Evolutionary conservation across 2,888 invertebrate species (phyloP), one percentile per base, ranked within the genome.

Genomic region (Cephus pygmeus): DNA sequence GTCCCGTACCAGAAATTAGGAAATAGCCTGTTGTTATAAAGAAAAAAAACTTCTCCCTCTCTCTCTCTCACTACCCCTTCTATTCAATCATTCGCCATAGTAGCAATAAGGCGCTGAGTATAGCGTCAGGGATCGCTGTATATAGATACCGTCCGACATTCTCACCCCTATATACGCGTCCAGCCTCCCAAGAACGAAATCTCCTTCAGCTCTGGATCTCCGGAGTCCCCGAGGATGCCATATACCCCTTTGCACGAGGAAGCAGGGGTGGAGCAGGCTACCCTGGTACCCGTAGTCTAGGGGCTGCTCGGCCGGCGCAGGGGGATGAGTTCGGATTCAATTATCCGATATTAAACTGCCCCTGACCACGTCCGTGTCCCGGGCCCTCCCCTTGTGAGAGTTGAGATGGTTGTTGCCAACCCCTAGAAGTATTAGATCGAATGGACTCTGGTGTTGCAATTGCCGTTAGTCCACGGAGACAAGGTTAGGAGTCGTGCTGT

Each of bases 281-380:
- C 40, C 40, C 40, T 40, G 15, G 40, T 40, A 40, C 15, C 40
- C 1, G 40, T 40, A 40, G 40, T 40, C 40, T 40, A 40, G 40
- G 40, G 40, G 40, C 1, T 40, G 40, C 40, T 40, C 40, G 15
- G 15, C 40, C 40, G 40, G 40, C 15, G 79, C 34, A 74, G 74
- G 82, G 79, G 80, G 79, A 79, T 77, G 82, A 82, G 82, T 87
- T 89, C 88, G 90, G 90, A 91, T 91, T 91, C 91, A 91, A 91
- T 91, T 91, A 91, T 91, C 90, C 90, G 90, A 91, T 91, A 91
- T 91, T 91, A 91, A 91, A 91, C 90, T 90, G 88, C 90, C 90
- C 90, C 88, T 89, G 88, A 89, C 90, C 88, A 88, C 85, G 85
- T 86, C 83, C 84, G 84, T 87, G 86, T 87, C 73, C 69, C 85